Evolutionary conservation across 2,888 invertebrate genomes (phyloP), one percentile per base, ranked within the genome.

Genomic region (Leptinotarsa tumamoca): DNA sequence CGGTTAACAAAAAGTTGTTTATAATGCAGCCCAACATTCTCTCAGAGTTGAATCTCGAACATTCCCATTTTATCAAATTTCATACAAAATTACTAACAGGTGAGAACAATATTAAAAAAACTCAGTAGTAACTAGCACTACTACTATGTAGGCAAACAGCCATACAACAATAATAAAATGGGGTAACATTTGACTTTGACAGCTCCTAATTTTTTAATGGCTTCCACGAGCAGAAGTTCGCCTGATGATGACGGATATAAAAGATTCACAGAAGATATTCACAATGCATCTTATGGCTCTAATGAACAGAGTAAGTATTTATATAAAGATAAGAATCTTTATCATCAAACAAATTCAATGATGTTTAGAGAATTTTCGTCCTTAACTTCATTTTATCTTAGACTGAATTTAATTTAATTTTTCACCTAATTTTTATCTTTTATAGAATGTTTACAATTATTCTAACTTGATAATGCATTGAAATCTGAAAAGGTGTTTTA

Each of bases 161-260:
- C 13, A 15, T 58, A 58, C 58, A 23, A 13, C 23, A 13, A 58
- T 58, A 21, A 58, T 21, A 27, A 23, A 58, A 4, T 17, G 23
- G 58, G 52, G 3, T 23, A 14, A 58, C 23, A 15, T 50, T 50
- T 56, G 61, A 49, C 71, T 79, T 77, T 79, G 80, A 79, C 80
- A 80, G 77, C 76, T 75, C 50, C 73, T 63, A 76, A 69, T 58
- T 73, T 72, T 68, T 80, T 77, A 79, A 84, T 83, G 83, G 83
- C 84, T 82, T 81, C 78, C 72, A 80, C 80, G 49, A 78, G 72
- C 68, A 83, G 82, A 77, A 81, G 78, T 23, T 90, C 91, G 85
- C 90, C 91, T 85, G 87, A 88, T 80, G 90, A 91, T 84, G 92
- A 92, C 86, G 92, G 92, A 77, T 92, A 92, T 87, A 91, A 91